Conservation (phyloP, 2,797 vertebrate species). For the Chaetophractus vellerosus region DNA sequence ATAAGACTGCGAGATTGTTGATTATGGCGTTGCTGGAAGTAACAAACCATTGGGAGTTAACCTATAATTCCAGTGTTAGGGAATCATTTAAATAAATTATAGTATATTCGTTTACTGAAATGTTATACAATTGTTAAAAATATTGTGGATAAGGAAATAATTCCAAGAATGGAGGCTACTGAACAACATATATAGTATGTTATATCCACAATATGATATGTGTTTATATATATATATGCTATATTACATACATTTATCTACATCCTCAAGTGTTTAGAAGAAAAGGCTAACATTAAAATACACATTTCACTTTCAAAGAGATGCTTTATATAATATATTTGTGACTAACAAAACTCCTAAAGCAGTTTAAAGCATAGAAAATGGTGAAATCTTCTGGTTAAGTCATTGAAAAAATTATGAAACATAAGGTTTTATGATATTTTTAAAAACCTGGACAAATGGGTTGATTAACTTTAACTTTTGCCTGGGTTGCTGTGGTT, state of each 20-base stretch:
- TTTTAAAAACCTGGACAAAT: neutral
- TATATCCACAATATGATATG: too few relatives aligned
- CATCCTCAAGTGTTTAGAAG: neutral
- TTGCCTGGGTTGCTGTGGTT: neutral
- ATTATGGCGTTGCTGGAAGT: neutral
- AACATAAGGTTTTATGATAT: neutral
- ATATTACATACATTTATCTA: too few relatives aligned
- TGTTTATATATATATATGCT: too few relatives aligned
- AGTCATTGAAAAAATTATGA: neutral
- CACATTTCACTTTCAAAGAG: neutral
- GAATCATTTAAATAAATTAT: neutral
- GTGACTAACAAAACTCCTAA: neutral
- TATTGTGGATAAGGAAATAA: neutral
- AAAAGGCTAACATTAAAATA: neutral
- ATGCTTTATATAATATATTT: neutral
- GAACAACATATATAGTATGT: neutral
- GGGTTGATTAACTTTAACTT: neutral
- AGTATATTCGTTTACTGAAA: neutral
- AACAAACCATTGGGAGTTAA: neutral
- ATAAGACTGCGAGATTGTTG: neutral
- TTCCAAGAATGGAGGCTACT: neutral
- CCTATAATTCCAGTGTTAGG: neutral
- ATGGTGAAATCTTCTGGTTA: neutral
- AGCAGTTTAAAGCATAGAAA: neutral
- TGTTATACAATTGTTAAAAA: neutral